These are phyloP conservation scores for Sinonovacula constricta DNA, from an alignment of 1,140 invertebrate genomes.

Conservation along the genomic window DNA sequence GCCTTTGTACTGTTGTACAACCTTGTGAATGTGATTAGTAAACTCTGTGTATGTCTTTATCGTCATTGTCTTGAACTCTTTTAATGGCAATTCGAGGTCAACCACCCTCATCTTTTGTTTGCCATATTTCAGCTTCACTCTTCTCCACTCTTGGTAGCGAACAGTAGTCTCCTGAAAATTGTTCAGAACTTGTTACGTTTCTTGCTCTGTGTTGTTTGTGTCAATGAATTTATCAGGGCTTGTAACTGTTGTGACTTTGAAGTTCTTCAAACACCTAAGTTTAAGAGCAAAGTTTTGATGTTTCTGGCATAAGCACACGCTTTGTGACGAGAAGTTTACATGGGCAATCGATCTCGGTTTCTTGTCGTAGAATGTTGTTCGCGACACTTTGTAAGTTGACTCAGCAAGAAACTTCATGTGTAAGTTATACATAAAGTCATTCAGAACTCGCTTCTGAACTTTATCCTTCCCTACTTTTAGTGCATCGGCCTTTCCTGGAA, in stretches of 20 bases:
- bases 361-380: slow-evolving; percentile 21
- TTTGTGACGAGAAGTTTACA: slow-evolving; percentile 30
- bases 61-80: slow-evolving; percentile 37
- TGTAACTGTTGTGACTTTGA: slow-evolving; percentile 8
- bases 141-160: slow-evolving; percentile 36
- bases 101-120: slow-evolving; percentile 32
- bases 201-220: neutral
- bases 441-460: slow-evolving; percentile 21
- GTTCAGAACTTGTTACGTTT: too few relatives aligned
- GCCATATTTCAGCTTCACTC: slow-evolving; percentile 23
- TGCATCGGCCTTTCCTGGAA: slow-evolving; percentile 15
- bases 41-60: slow-evolving; percentile 16
- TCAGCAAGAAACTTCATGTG: slow-evolving; percentile 21
- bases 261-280: slow-evolving; percentile 30
- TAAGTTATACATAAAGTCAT: slow-evolving; percentile 44
- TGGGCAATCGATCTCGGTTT: slow-evolving; percentile 7
- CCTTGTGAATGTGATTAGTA: slow-evolving; percentile 28
- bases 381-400: slow-evolving; percentile 31
- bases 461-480: slow-evolving; percentile 18
- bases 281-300: slow-evolving; percentile 28
- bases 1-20: slow-evolving; percentile 26
- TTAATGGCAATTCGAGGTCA: slow-evolving; percentile 16
- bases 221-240: slow-evolving; percentile 27
- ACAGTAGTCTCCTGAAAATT: neutral
- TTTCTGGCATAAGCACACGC: slow-evolving; percentile 26